Conservation (phyloP, 23 tunicate genomes). For the Ascidia mentula region DNA sequence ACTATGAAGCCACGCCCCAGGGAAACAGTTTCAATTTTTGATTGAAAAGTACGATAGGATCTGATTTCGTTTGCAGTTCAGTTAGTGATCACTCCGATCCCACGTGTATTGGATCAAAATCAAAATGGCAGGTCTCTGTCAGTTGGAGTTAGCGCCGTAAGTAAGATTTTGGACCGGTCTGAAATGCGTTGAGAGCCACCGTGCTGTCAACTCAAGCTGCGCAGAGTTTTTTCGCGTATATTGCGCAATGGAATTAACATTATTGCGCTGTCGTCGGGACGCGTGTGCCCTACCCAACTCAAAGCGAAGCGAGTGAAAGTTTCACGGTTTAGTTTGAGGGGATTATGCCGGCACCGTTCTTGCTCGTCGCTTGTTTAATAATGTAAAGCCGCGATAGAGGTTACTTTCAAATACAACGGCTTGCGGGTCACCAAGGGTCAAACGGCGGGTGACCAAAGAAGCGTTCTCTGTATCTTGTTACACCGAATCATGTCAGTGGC, state of each 20-base stretch:
- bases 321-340: conserved; percentile 1
- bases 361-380: neutral
- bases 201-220: too few relatives aligned
- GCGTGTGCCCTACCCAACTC: too few relatives aligned
- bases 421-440: neutral
- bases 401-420: neutral
- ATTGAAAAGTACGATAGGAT: too few relatives aligned
- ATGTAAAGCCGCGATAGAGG: conserved; percentile 4
- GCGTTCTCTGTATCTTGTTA: neutral
- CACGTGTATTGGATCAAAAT: neutral
- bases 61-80: too few relatives aligned
- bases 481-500: conserved; percentile 3
- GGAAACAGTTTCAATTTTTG: too few relatives aligned
- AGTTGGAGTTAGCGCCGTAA: neutral
- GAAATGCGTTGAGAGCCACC: too few relatives aligned
- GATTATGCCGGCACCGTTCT: neutral
- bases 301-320: neutral
- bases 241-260: too few relatives aligned
- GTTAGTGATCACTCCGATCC: too few relatives aligned
- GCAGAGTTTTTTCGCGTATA: too few relatives aligned
- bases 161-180: too few relatives aligned
- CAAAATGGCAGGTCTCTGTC: conserved; percentile 6
- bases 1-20: too few relatives aligned
- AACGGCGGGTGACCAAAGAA: conserved; percentile 2
- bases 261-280: too few relatives aligned